Conservation (phyloP, 2,888 invertebrate genomes). For the Eucriotettix oculatus region DNA sequence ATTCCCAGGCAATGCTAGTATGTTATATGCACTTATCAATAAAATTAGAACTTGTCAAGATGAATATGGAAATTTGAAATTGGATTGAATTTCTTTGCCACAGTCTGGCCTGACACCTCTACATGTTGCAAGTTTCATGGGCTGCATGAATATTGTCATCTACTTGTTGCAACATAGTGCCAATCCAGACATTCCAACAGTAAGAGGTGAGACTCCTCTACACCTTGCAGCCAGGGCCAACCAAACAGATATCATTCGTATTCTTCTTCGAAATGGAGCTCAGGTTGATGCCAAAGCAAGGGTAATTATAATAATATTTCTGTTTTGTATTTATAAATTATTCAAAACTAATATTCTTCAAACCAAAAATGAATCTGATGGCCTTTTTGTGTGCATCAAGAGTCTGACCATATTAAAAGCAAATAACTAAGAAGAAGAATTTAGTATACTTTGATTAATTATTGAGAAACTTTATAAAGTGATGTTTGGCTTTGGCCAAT, state of each 20-base stretch:
- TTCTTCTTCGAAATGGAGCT: conserved; percentile 85
- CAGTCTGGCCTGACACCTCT: conserved; percentile 83
- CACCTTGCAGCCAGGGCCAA: conserved; percentile 94
- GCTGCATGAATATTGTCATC: conserved; percentile 97
- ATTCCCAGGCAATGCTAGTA: no score
- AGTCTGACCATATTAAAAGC: no score
- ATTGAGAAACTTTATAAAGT: no score
- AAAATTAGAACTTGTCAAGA: no score
- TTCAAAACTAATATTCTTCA: not conserved
- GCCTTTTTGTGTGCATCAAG: no score
- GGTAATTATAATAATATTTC: conserved; percentile 25
- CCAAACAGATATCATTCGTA: conserved; percentile 92
- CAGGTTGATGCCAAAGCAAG: conserved; percentile 55
- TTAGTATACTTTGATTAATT: no score
- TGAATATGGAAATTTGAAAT: no score
- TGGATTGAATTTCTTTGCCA: conserved; percentile 5
- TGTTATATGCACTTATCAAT: no score
- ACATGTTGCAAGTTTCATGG: conserved; percentile 98
- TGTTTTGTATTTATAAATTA: not conserved
- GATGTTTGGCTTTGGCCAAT: no score
- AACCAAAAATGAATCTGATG: no score
- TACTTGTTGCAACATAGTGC: conserved; percentile 89
- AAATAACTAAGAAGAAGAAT: no score
- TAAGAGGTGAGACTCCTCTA: conserved; percentile 90
- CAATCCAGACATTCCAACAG: conserved; percentile 84